A percentile compares a stretch with the other conserved stretches of the same genome.
Evolutionary conservation across 1,140 invertebrate genomes (phyloP).

Genomic region (Trichonephila clavata): DNA sequence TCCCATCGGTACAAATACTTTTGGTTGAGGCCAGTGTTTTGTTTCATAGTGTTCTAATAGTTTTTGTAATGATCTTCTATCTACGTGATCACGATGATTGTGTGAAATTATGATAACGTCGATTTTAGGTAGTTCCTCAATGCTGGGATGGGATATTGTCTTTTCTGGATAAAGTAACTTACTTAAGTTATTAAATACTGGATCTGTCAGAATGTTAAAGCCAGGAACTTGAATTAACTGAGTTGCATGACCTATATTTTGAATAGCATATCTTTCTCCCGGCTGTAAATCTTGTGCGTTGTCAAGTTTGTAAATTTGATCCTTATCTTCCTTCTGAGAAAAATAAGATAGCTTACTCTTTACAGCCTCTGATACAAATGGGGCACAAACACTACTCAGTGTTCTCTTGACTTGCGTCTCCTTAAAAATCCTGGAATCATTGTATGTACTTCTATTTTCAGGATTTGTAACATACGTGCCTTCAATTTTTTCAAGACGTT

Average conservation of each 20-base stretch:
- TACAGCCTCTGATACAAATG: neutral
- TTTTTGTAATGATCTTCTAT: slow-evolving; percentile 40
- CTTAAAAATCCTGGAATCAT: slow-evolving; percentile 56
- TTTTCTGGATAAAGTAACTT: slow-evolving; percentile 46
- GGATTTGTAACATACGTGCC: slow-evolving; percentile 60
- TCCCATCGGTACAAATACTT: slow-evolving; percentile 57
- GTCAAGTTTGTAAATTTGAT: slow-evolving; percentile 59
- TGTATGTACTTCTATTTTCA: slow-evolving; percentile 1
- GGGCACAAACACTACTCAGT: neutral
- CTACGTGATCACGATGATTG: slow-evolving; percentile 63
- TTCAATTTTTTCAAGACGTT: slow-evolving; percentile 45
- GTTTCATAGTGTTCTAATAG: slow-evolving; percentile 12
- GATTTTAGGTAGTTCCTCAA: slow-evolving; percentile 36
- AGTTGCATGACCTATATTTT: slow-evolving; percentile 65
- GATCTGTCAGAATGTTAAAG: slow-evolving; percentile 70
- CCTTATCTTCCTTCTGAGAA: slow-evolving; percentile 40
- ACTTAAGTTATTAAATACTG: slow-evolving; percentile 45
- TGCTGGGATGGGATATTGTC: slow-evolving; percentile 42
- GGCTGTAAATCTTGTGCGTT: slow-evolving; percentile 2
- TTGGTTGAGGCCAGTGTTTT: slow-evolving; percentile 39
- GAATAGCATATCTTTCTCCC: slow-evolving; percentile 44
- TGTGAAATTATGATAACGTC: slow-evolving; percentile 66
- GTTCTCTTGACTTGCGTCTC: slow-evolving; percentile 57
- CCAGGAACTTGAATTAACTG: slow-evolving; percentile 50
- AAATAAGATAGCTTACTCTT: slow-evolving; percentile 57